phyloP scores from a whole-genome alignment of 2,888 invertebrate genomes.

The Synanthedon myopaeformis region DNA sequence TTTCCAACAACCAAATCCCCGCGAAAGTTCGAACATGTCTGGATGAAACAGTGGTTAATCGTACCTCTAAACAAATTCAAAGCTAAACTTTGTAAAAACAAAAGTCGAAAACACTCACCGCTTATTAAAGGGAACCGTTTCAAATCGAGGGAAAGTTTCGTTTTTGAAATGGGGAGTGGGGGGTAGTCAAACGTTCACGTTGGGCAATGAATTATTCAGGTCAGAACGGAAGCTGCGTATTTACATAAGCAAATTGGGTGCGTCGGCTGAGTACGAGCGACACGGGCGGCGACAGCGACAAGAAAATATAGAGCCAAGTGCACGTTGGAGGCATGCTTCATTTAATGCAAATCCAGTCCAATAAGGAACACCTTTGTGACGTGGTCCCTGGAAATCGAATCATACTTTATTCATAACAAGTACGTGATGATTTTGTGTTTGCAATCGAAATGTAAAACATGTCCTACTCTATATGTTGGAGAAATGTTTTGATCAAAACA shows the following conservation, averaged over 20 bases:
- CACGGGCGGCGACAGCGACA: conserved; percentile 15
- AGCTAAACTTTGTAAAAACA: neutral
- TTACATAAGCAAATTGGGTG: conserved; percentile 69
- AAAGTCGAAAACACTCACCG: neutral
- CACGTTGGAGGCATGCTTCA: conserved; percentile 6
- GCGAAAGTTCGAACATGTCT: too few species aligned
- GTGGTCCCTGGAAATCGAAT: too few species aligned
- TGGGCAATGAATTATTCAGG: conserved; percentile 63
- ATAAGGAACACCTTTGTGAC: too few species aligned
- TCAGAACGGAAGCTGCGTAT: conserved; percentile 63
- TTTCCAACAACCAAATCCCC: too few species aligned
- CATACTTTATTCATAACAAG: too few species aligned
- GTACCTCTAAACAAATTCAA: neutral
- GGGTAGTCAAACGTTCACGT: conserved; percentile 30
- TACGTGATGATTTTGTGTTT: too few species aligned
- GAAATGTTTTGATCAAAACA: too few species aligned
- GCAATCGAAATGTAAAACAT: too few species aligned
- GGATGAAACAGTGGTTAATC: neutral
- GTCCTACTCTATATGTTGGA: too few species aligned
- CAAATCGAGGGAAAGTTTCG: conserved; percentile 1
- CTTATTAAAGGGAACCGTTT: neutral
- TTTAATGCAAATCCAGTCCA: neutral
- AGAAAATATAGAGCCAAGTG: conserved; percentile 8
- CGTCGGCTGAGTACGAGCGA: conserved; percentile 24
- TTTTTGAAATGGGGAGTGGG: conserved; percentile 19